These are phyloP conservation scores for Pseudococcus longispinus DNA, from an alignment of 2,888 invertebrate genomes.

Conservation along the genomic window DNA sequence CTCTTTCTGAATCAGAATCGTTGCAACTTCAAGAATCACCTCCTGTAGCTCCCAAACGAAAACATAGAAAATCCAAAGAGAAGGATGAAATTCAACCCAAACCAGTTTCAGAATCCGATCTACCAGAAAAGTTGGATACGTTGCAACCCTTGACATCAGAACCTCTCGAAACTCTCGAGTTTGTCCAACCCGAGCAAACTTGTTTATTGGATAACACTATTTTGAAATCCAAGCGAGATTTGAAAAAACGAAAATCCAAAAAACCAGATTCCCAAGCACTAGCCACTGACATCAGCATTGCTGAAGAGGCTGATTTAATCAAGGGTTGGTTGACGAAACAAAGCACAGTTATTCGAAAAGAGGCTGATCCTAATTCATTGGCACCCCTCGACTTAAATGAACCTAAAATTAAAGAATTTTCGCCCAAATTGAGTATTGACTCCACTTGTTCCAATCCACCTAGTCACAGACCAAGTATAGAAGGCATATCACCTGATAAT, in stretches of 20 bases:
- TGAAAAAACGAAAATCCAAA: conserved; percentile 41
- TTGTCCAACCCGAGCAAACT: background rate
- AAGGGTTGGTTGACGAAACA: background rate
- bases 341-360: background rate
- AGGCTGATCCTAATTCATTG: background rate
- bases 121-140: background rate
- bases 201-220: conserved; percentile 1
- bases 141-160: background rate
- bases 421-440: background rate
- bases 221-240: conserved; percentile 39
- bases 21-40: background rate
- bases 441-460: background rate
- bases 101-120: background rate
- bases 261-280: background rate
- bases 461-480: conserved; percentile 1
- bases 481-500: conserved; percentile 46
- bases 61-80: background rate
- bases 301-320: background rate
- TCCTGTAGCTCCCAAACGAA: background rate
- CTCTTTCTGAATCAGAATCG: background rate
- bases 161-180: background rate
- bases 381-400: background rate
- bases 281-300: background rate
- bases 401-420: background rate
- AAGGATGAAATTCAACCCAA: background rate